Evolutionary conservation across 2,113 vertebrate species (phyloP).

Genomic region (Orycteropus afer): DNA sequence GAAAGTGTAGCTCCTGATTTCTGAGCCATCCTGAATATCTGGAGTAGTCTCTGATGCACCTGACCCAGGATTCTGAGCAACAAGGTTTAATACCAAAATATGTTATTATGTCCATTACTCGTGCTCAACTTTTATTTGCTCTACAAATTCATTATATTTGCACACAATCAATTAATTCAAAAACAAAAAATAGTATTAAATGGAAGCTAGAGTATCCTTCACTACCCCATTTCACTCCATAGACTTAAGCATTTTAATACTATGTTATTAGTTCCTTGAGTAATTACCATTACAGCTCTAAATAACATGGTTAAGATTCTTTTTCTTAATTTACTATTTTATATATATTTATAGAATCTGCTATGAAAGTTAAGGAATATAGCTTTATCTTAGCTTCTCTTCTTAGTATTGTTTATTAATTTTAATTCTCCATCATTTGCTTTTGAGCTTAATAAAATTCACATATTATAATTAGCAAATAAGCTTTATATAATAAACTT

Average conservation of each 20-base stretch:
- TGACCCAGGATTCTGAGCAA: background rate
- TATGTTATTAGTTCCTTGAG: background rate
- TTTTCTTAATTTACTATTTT: conserved; percentile 4
- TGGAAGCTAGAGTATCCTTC: background rate
- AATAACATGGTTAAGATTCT: background rate
- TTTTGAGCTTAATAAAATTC: background rate
- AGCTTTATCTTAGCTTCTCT: background rate
- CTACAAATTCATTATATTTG: background rate
- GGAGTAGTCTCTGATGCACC: background rate
- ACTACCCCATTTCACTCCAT: background rate
- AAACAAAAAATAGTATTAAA: background rate
- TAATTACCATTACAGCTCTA: background rate
- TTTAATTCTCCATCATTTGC: background rate
- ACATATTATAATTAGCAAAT: background rate
- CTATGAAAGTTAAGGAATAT: background rate
- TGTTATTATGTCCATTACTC: background rate
- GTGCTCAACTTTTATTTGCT: background rate
- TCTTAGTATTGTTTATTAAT: background rate
- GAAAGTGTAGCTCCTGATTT: background rate
- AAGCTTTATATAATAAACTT: background rate
- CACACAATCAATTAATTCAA: background rate
- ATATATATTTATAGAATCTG: background rate
- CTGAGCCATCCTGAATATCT: background rate
- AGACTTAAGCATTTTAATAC: background rate
- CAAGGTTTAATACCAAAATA: background rate